These are phyloP conservation scores for Amblyjoppa fuscipennis DNA, from an alignment of 2,888 invertebrate genomes.

Conservation along the genomic window DNA sequence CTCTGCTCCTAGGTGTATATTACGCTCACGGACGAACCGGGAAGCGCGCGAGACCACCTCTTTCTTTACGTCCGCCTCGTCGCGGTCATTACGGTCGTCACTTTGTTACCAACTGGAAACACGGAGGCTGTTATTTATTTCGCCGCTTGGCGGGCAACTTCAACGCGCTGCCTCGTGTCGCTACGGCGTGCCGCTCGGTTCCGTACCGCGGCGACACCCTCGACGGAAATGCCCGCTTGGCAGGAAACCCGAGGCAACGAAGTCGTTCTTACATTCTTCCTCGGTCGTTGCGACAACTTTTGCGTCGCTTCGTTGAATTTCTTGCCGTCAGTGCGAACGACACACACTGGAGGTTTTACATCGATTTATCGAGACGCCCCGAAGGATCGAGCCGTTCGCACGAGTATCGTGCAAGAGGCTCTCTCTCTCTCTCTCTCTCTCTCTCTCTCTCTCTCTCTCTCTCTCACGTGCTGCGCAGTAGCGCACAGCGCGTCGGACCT, in stretches of 20 bases:
- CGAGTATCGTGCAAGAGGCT: conserved; percentile 22
- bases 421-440: neutral
- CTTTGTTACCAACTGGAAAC: conserved; percentile 19
- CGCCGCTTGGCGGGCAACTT: neutral
- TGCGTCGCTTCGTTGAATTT: conserved; percentile 32
- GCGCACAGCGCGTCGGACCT: neutral
- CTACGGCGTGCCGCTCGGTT: neutral
- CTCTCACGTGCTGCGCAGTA: neutral
- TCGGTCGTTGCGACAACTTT: conserved; percentile 30
- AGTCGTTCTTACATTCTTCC: conserved; percentile 23
- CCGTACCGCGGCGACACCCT: neutral
- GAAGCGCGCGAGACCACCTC: neutral
- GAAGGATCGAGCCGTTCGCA: conserved; percentile 4
- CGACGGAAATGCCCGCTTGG: neutral
- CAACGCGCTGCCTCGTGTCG: neutral
- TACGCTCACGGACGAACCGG: neutral
- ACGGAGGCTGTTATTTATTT: neutral
- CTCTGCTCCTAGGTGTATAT: neutral
- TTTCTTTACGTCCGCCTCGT: neutral
- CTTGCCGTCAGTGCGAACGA: neutral
- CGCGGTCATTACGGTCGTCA: neutral
- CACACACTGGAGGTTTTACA: neutral
- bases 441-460: neutral
- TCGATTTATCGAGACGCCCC: neutral
- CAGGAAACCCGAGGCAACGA: neutral